Evolutionary conservation across 2,888 invertebrate species (phyloP), one percentile per base, ranked within the genome.

Genomic region (Leucophenga montana): DNA sequence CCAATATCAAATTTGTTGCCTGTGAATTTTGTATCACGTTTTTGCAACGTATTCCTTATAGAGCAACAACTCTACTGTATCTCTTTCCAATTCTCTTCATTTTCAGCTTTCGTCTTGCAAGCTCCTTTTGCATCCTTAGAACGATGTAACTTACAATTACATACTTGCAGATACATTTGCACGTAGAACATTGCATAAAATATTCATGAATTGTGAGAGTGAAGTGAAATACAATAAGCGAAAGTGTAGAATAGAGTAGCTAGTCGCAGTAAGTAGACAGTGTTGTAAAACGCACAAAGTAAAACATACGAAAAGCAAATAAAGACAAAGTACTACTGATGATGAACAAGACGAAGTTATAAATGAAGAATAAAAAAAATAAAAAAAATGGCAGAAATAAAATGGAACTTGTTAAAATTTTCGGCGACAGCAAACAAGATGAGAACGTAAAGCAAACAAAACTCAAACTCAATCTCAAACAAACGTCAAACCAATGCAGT

Each of bases 351-450:
- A 59, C 14, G 61, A 62, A 64, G 48, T 64, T 62, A 20, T 44
- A 62, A 62, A 46, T 27, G 27, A 3, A 4, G 27, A 27, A 27
- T 3, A 27, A 27, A 27, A 27, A 27, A 4, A 3, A 4, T 2
- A 27, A 27, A 27, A 27, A 27, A 27, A 27, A 27, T 27, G 4
- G 44, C 44, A 44, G 44, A 62, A 62, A 62, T 44, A 44, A 62
- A 62, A 44, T 44, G 61, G 16, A 62, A 64, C 62, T 64, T 64
- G 62, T 46, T 64, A 64, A 64, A 64, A 64, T 64, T 64, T 64
- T 64, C 48, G 48, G 62, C 46, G 62, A 64, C 62, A 64, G 62
- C 62, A 64, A 64, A 64, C 62, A 64, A 46, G n/a, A 33, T 14
- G 56, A 18, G 13, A 27, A 27, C 22, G 39, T 39, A 39, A 27